Evolutionary conservation across 64 coral and sea anemone genomes (phyloP), one percentile per base, ranked within the genome.

Genomic region (Porites australiensis): DNA sequence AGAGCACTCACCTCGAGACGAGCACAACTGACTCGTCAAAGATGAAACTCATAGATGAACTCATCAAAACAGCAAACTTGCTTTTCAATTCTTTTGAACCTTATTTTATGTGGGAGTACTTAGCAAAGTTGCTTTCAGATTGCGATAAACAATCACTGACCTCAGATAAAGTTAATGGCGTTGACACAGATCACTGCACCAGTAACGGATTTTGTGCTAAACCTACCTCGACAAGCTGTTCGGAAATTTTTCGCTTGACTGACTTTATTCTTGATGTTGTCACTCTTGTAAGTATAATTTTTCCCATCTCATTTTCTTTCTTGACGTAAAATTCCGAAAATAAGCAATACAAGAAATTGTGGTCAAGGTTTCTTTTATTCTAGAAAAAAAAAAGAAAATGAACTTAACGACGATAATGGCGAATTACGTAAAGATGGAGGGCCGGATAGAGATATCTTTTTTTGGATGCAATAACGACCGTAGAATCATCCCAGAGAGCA

Each of bases 61-160:
- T 99, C 11, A 94, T 96, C 19, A 99, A 99, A 70, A 99, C 94
- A 37, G 98, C 94, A 4, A 99, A 99, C 65, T 88, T 99, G 6
- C 80, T 99, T 13, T 99, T 99, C 77, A 96, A 99, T 67, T 88
- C 92, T 6, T 99, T 99, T 94, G 98, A 99, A 37, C 98, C 98
- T 44, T 99, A 99, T 20, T 99, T 99, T 58, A 99, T 99, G 98
- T 99, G 98, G 98, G 86, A 96, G 19, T 99, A 96, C 70, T 87
- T 99, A 18, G 88, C 94, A 58, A 93, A 99, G 72, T 63, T 99
- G 60, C 77, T 99, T 19, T 87, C 83, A 3, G 59, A 77, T 13
- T 91, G 88, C 68, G 58, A 83, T 70, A 60, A 48, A 54, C 49
- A 21, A 44, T n/a, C 21, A 58, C 13, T 19, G 7, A n/a, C n/a